Evolutionary conservation across 2,797 vertebrate genomes (phyloP).

Genomic region (Coregonus sp.): DNA sequence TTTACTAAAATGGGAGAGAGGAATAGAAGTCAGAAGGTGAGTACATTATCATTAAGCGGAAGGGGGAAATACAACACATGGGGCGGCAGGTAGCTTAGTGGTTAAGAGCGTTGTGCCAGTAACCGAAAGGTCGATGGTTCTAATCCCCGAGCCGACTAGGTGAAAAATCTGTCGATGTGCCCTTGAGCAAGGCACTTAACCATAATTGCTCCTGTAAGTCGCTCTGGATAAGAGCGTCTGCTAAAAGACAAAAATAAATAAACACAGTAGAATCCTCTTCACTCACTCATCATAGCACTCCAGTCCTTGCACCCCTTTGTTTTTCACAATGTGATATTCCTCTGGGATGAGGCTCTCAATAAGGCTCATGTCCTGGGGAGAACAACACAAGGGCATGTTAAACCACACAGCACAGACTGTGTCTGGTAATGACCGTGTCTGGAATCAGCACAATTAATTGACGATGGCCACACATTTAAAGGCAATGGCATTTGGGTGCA

Average conservation of each 20-base stretch:
- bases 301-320: conserved; percentile 79
- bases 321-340: conserved; percentile 87
- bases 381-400: conserved; percentile 13
- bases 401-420: neutral
- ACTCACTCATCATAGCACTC: conserved; percentile 87
- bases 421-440: neutral
- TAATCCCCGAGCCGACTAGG: too few relatives aligned
- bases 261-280: neutral
- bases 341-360: conserved; percentile 82
- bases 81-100: too few relatives aligned
- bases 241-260: too few relatives aligned
- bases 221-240: too few relatives aligned
- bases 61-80: neutral
- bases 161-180: too few relatives aligned
- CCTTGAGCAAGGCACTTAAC: too few relatives aligned
- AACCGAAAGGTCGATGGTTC: too few relatives aligned
- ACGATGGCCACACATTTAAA: neutral
- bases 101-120: too few relatives aligned
- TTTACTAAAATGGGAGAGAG: conserved; percentile 73
- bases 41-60: neutral
- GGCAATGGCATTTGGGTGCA: neutral
- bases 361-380: conserved; percentile 60
- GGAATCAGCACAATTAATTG: neutral
- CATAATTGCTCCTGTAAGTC: too few relatives aligned
- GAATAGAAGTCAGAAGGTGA: neutral